Evolutionary conservation across 2,888 invertebrate genomes (phyloP).

Genomic region (Dryomyza anilis): DNA sequence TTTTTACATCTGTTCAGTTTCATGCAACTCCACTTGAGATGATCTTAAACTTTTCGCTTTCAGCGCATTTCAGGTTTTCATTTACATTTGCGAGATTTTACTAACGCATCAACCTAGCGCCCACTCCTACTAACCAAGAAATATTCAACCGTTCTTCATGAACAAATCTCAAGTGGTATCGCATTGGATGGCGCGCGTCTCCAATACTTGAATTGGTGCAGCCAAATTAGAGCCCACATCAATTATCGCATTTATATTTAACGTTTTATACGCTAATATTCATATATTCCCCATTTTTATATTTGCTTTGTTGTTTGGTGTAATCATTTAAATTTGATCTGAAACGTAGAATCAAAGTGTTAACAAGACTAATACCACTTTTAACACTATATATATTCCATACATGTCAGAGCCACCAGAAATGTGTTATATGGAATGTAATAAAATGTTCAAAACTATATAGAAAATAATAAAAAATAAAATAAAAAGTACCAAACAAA

Average conservation of each 20-base stretch:
- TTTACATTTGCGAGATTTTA: not conserved
- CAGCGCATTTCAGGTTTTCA: not conserved
- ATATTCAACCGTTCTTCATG: not conserved
- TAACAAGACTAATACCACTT: not conserved
- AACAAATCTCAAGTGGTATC: not conserved
- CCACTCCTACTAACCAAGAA: not conserved
- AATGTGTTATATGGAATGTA: too few species aligned
- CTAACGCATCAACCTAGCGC: not conserved
- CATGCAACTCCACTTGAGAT: not conserved
- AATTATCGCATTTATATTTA: constrained; percentile 13
- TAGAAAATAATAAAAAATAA: too few species aligned
- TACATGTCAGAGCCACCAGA: too few species aligned
- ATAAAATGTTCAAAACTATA: too few species aligned
- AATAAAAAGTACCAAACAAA: too few species aligned
- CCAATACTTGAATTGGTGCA: not conserved
- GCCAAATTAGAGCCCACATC: constrained; percentile 10
- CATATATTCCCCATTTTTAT: not conserved
- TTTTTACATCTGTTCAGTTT: not conserved
- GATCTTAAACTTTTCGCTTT: constrained; percentile 10
- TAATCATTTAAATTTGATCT: too few species aligned
- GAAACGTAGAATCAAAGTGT: not conserved
- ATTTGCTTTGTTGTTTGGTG: too few species aligned
- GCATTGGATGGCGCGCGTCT: not conserved
- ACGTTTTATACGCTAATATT: not conserved
- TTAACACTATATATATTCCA: too few species aligned